Evolutionary conservation across 2,888 invertebrate species (phyloP), one percentile per base, ranked within the genome.

Genomic region (Epistrophe grossulariae): DNA sequence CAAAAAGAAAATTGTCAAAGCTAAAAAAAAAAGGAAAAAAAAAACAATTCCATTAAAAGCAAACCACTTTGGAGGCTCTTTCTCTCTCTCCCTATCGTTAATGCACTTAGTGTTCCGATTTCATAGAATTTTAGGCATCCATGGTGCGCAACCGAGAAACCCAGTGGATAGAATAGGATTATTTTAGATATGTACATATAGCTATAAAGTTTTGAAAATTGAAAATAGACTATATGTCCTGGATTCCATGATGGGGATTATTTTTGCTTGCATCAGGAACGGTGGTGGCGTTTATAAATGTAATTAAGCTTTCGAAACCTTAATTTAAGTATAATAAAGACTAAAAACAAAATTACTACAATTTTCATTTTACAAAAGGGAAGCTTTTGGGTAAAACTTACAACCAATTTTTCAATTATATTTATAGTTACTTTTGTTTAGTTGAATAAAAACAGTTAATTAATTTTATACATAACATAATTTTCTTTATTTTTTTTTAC

Each of bases 61-160:
- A 48, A 38, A 60, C 73, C 52, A 70, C 52, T 79, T 73, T 43
- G 24, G n/a, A 68, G 38, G 31, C 28, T 15, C 38, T 35, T 72
- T 72, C 59, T 17, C 10, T 35, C 31, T 59, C 13, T 59, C 57
- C 5, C 35, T 66, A 60, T 50, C 60, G 72, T 28, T 73, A 77
- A 83, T 79, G 62, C 79, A 83, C 74, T 83, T 83, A 79, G 74
- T 62, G 64, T 66, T 64, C 60, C 24, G 62, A 79, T 76, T 70
- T 74, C 50, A 84, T 79, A 74, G 64, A 79, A 62, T 57, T 79
- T 76, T 76, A 68, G 74, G 28, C 83, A 70, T 64, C 55, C 57
- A 79, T 74, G 45, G 52, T 38, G 38, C 24, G 38, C 17, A 55
- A 55, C 55, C 40, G 40, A 38, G 9, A n/a, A 43, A 40, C 19